phyloP scores from a whole-genome alignment of 1,140 invertebrate species.

The Apis cerana region DNA sequence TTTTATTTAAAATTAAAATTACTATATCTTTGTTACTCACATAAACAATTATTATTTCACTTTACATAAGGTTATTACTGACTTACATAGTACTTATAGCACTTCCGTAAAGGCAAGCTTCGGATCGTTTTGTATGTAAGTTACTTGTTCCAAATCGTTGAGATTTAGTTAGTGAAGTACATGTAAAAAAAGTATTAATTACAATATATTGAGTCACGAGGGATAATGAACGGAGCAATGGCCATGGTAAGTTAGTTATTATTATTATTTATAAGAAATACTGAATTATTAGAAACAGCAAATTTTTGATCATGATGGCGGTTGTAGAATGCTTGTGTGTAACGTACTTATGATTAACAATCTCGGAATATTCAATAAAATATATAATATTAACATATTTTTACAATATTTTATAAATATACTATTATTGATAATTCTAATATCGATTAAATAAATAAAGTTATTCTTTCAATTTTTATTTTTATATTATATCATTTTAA shows the following conservation, averaged over 20 bases:
- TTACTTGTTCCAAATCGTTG: conserved; percentile 17
- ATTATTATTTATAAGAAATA: neutral
- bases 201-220: neutral
- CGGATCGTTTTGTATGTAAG: conserved; percentile 31
- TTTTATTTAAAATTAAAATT: neutral
- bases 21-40: neutral
- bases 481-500: neutral
- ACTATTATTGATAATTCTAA: neutral
- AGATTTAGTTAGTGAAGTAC: neutral
- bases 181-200: neutral
- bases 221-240: conserved; percentile 76
- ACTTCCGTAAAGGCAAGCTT: conserved; percentile 60
- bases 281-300: neutral
- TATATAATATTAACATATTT: neutral
- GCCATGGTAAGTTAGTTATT: conserved; percentile 70
- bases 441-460: neutral
- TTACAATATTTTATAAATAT: neutral
- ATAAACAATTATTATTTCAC: neutral
- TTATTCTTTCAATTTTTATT: neutral
- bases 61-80: neutral
- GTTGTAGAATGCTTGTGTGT: conserved; percentile 35
- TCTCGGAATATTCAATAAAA: neutral
- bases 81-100: neutral
- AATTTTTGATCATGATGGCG: conserved; percentile 65
- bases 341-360: conserved; percentile 25